A percentile compares a stretch with the other conserved stretches of the same genome.
Evolutionary conservation across 2,113 vertebrate genomes (phyloP).

Genomic region (Eleginops maclovinus): DNA sequence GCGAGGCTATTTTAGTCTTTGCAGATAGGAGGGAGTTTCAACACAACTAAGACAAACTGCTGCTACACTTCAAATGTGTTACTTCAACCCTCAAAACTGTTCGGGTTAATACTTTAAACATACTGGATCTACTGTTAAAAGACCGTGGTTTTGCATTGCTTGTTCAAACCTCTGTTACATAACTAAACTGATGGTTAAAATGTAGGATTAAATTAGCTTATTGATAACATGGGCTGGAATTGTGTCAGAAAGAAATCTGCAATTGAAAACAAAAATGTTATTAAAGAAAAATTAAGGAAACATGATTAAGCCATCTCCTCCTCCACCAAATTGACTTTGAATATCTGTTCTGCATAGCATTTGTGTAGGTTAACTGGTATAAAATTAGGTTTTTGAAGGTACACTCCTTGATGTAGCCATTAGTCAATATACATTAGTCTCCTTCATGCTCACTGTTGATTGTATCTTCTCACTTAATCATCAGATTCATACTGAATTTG

Average conservation of each 20-base stretch:
- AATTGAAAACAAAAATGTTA: too few relatives aligned
- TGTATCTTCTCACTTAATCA: background rate
- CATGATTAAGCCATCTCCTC: background rate
- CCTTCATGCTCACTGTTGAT: background rate
- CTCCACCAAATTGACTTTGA: too few relatives aligned
- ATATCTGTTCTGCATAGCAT: too few relatives aligned
- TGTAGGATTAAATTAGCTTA: background rate
- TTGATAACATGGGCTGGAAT: background rate
- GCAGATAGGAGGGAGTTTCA: constrained; percentile 61
- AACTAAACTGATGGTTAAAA: background rate
- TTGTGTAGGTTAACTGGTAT: background rate
- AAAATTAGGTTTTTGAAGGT: background rate
- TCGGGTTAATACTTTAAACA: background rate
- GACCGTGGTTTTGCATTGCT: background rate
- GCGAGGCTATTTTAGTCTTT: constrained; percentile 59
- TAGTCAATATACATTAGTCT: background rate
- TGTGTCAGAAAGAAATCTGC: background rate
- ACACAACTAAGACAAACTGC: constrained; percentile 23
- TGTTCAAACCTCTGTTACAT: background rate
- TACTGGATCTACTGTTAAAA: too few relatives aligned
- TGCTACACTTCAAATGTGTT: background rate
- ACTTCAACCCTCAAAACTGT: background rate
- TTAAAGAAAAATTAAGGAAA: background rate
- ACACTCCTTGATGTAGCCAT: background rate
- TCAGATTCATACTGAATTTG: background rate